Base-by-base conservation (phyloP, 2,888 invertebrate genomes). In the Siphonodentalium dalli region DNA sequence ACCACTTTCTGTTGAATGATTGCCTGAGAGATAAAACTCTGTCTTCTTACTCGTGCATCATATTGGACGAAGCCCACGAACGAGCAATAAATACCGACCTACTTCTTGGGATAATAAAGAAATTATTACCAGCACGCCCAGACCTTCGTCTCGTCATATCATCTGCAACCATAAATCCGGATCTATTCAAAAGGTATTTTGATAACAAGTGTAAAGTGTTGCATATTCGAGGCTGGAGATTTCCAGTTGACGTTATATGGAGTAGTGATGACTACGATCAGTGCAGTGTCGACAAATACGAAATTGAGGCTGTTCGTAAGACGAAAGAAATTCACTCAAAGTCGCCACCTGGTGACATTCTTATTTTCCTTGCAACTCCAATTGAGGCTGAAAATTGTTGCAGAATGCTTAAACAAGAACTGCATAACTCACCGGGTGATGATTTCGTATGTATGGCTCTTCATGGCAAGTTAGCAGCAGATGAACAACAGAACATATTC, bases 1-100 rank as follows among this genome's bases (percentile, higher is more conserved):
- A 82, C 54, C 74, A 77, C 54, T 58, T 73, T 1, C 63, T 82
- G 42, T 61, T 82, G 20, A 78, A 80, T 49, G 78, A 77, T 52
- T 75, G 71, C 48, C 57, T 77, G 9, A 52, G 60, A 35, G 78
- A 79, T 53, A 61, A 54, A 8, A 28, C 55, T 5, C 63, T 82
- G 23, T 55, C 61, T 1, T 39, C 37, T 0, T 74, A 58, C 48
- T 64, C 66, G 8, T 69, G 71, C 45, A 67, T 82, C n/a, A 69
- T 82, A 3, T 72, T 82, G 35, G 82, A 82, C 58, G 81, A 82
- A 65, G 81, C 80, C 3, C 81, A 82, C 61, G 81, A 81, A 58
- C 58, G 82, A 54, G 79, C 75, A 42, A 71, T 81, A 15, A 69
- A 73, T 47, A 79, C 80, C 4, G 82, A 82, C 48, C 58, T 82